Base-by-base conservation (phyloP, 2,113 vertebrate genomes). In the Cyprinodon variegatus region DNA sequence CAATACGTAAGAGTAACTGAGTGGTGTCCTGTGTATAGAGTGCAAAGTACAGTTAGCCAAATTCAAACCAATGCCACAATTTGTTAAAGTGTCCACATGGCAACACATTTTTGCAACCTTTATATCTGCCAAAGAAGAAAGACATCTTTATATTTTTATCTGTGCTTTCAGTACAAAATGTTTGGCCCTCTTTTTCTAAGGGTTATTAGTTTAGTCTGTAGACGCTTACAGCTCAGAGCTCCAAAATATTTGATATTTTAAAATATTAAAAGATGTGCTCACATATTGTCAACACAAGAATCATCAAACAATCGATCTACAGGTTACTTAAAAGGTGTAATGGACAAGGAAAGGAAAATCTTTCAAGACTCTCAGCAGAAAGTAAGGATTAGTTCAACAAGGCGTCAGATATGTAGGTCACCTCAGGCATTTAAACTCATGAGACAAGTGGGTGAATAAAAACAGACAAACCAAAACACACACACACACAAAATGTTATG, bases 21-120 rank as follows among this genome's bases (percentile, higher is more conserved):
- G 39, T 22, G 22, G 17, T 22, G 48, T 60, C 61, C 60, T 22
- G 13, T 68, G 39, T 59, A 63, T 4, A 11, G 39, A 53, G 36
- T 53, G 17, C 4, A 39, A 37, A 3, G 10, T 45, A 73, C 15
- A 61, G 74, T 92, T 84, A 93, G 88, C 76, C 29, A 41, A 53
- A 88, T 92, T 90, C 91, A 87, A 87, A 59, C 22, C 78, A 87
- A 81, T 62, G 53, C 65, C 68, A 79, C 50, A 75, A 59, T 68
- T 50, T 41, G 57, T 43, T 67, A n/a, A 68, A 74, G 41, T 65
- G 45, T 76, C 80, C 68, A 70, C 59, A 66, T 80, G 39, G 65
- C 43, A 45, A 79, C 64, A 71, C 48, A 76, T 11, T 46, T 74
- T 50, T 76, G n/a, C 45, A 79, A 77, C 70, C 68, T 74, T 72